These are phyloP conservation scores for Dasyornis broadbenti DNA, from an alignment of 2,113 vertebrate genomes.

Conservation along the genomic window DNA sequence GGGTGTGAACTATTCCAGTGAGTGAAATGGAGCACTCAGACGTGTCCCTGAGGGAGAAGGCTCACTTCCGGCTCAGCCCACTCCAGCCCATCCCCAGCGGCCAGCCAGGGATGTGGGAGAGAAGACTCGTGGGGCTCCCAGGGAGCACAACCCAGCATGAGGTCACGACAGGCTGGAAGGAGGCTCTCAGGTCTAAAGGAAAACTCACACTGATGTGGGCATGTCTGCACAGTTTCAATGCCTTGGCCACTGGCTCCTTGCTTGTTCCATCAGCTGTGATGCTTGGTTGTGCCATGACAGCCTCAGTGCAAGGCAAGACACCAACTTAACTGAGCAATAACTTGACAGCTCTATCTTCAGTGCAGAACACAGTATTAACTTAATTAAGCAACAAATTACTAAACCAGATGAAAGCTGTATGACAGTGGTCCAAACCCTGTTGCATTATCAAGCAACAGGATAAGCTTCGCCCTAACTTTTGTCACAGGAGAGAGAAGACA, in stretches of 20 bases:
- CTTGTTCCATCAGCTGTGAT: accelerated
- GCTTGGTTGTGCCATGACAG: accelerated
- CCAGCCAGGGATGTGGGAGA: not conserved
- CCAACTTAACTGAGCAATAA: not conserved
- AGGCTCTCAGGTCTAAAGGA: not conserved
- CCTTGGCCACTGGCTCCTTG: not conserved
- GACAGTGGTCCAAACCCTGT: not conserved
- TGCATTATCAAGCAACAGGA: not conserved
- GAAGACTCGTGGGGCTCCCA: not conserved
- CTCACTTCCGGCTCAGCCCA: not conserved
- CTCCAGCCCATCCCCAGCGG: accelerated
- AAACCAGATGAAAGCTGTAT: not conserved
- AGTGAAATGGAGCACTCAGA: not conserved
- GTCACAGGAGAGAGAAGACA: not conserved
- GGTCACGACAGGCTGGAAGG: accelerated
- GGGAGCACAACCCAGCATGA: not conserved
- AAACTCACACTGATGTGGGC: accelerated
- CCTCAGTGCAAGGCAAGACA: not conserved
- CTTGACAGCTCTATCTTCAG: not conserved
- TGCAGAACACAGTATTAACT: not conserved
- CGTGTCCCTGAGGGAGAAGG: not conserved
- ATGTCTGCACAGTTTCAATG: not conserved
- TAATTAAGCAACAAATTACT: slow-evolving; percentile 3
- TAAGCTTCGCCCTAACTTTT: not conserved
- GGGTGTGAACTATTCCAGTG: not conserved